A percentile compares a stretch with the other conserved stretches of the same genome.
Conservation (phyloP, 1,140 invertebrate genomes). For the Physella acuta region DNA sequence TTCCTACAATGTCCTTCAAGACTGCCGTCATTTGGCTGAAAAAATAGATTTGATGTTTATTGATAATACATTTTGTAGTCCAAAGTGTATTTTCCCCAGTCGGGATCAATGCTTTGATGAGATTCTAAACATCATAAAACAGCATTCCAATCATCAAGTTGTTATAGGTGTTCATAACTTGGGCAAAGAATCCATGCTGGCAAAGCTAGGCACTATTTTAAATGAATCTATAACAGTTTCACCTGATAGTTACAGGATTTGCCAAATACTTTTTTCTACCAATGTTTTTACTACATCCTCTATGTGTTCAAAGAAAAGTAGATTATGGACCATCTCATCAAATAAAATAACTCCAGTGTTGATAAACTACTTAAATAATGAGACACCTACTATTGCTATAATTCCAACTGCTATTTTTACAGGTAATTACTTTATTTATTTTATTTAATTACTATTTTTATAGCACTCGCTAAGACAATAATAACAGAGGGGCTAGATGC, state of each 20-base stretch:
- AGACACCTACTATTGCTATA: conserved; percentile 52
- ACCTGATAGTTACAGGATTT: conserved; percentile 37
- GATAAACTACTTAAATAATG: conserved; percentile 35
- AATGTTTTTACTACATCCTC: conserved; percentile 52
- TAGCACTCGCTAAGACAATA: too few relatives aligned
- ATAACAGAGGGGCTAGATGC: too few relatives aligned
- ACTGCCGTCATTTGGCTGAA: neutral
- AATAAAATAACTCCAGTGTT: conserved; percentile 40
- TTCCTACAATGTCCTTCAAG: conserved; percentile 2
- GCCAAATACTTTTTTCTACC: conserved; percentile 45
- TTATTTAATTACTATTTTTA: too few relatives aligned
- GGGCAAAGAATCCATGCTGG: conserved; percentile 60
- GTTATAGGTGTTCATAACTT: conserved; percentile 55
- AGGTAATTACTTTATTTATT: too few relatives aligned
- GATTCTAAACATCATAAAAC: conserved; percentile 49
- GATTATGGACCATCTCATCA: conserved; percentile 51
- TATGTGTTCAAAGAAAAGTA: conserved; percentile 29
- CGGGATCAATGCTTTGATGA: conserved; percentile 42
- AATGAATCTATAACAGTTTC: conserved; percentile 55
- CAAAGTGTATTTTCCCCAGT: conserved; percentile 55
- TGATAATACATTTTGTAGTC: conserved; percentile 62
- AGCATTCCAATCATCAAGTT: conserved; percentile 45
- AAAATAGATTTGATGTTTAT: conserved; percentile 59
- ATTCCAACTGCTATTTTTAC: conserved; percentile 55
- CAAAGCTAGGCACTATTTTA: conserved; percentile 46